A percentile compares a stretch with the other conserved stretches of the same genome.
Evolutionary conservation across 2,888 invertebrate genomes (phyloP).

Genomic region (Catonia carolina): DNA sequence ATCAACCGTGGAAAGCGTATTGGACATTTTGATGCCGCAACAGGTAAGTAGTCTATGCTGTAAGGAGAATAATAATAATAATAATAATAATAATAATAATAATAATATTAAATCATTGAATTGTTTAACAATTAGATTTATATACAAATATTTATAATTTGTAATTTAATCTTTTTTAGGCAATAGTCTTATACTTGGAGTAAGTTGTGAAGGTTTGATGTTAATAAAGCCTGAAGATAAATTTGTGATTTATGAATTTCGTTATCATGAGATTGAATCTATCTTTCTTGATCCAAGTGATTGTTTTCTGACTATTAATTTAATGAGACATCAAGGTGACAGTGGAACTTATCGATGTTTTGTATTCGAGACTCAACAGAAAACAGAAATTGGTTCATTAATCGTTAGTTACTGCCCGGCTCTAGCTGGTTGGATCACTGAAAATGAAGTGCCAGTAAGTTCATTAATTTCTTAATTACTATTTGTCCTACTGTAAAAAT

Average conservation of each 20-base stretch:
- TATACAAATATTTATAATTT: no score
- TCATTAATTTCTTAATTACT: neutral
- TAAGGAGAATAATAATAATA: no score
- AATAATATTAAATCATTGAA: no score
- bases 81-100: no score
- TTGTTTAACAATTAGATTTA: no score
- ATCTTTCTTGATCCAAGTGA: slow-evolving; percentile 88
- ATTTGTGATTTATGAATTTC: slow-evolving; percentile 82
- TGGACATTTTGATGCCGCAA: no score
- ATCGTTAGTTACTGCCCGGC: slow-evolving; percentile 87
- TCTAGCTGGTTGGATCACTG: slow-evolving; percentile 73
- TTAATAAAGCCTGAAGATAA: slow-evolving; percentile 89
- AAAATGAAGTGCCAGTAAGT: slow-evolving; percentile 59
- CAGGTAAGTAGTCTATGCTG: no score
- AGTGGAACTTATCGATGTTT: slow-evolving; percentile 68
- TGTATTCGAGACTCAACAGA: slow-evolving; percentile 84
- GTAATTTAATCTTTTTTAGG: slow-evolving; percentile 39
- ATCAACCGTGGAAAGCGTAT: no score
- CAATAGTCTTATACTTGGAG: slow-evolving; percentile 62
- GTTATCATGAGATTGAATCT: slow-evolving; percentile 84
- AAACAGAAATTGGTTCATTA: slow-evolving; percentile 85
- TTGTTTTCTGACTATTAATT: slow-evolving; percentile 81
- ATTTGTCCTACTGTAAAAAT: no score
- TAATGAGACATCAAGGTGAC: slow-evolving; percentile 64
- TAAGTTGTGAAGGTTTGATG: slow-evolving; percentile 85